Conservation (phyloP, 1,140 invertebrate genomes). For the Zaprionus ornatus region DNA sequence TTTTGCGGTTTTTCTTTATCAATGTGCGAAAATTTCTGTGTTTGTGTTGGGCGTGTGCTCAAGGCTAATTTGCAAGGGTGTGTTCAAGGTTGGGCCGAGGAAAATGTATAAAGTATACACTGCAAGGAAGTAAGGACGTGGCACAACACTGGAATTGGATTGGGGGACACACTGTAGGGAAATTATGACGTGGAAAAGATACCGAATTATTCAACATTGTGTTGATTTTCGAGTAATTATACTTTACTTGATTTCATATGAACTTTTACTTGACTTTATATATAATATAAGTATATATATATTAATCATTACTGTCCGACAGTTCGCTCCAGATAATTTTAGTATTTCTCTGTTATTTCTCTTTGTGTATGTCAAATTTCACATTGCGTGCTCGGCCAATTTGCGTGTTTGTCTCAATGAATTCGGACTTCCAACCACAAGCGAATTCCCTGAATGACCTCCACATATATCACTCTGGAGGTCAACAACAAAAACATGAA, state of each 20-base stretch:
- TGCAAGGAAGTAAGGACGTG: neutral
- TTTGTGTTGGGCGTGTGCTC: conserved; percentile 19
- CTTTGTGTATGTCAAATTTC: conserved; percentile 12
- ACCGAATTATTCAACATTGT: neutral
- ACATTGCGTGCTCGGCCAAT: conserved; percentile 71
- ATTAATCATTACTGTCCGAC: neutral
- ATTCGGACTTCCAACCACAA: conserved; percentile 50
- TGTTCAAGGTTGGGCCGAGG: conserved; percentile 2
- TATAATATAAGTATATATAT: no score
- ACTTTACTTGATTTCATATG: neutral
- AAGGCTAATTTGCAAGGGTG: conserved; percentile 27
- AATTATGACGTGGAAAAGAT: neutral
- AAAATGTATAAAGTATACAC: neutral
- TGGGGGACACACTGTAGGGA: no score
- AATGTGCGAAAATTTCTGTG: conserved; percentile 38
- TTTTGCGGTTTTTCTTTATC: conserved; percentile 38
- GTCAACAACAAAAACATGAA: conserved; percentile 36
- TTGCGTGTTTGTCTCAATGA: conserved; percentile 74
- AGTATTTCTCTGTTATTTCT: conserved; percentile 29
- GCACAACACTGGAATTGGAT: neutral
- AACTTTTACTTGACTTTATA: neutral
- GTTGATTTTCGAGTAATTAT: neutral
- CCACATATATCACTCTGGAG: conserved; percentile 59
- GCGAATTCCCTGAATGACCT: conserved; percentile 60
- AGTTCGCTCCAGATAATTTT: conserved; percentile 7